Conservation (phyloP, 1,140 invertebrate genomes). For the Eubasilissa regina region DNA sequence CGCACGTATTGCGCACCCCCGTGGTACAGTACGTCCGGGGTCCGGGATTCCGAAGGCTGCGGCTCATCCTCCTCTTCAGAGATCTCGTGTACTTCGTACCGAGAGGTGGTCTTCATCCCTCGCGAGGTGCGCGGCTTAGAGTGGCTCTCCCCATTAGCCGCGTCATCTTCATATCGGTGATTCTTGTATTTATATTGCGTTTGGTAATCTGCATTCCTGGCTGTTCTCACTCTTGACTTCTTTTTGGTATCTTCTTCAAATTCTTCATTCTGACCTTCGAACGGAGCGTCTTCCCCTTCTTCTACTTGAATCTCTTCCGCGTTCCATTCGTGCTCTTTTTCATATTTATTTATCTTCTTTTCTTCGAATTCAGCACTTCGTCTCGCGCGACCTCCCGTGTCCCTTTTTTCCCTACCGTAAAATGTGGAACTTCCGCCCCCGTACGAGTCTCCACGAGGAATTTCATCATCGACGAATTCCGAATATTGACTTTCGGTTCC, state of each 20-base stretch:
- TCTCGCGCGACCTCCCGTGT: conserved; percentile 18
- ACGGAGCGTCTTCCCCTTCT: conserved; percentile 52
- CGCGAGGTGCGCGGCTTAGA: conserved; percentile 55
- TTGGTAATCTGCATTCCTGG: conserved; percentile 13
- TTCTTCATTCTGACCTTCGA: conserved; percentile 16
- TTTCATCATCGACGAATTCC: conserved; percentile 50
- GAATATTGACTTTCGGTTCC: conserved; percentile 35
- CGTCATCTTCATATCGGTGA: conserved; percentile 62
- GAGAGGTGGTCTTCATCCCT: conserved; percentile 67
- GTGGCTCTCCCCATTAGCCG: conserved; percentile 59
- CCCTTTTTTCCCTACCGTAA: conserved; percentile 40
- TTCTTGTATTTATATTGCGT: conserved; percentile 62
- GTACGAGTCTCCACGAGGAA: not conserved
- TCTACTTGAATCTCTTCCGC: conserved; percentile 65
- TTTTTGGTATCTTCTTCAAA: conserved; percentile 49
- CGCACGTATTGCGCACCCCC: conserved; percentile 51
- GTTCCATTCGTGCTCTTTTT: conserved; percentile 66
- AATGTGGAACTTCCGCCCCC: not conserved
- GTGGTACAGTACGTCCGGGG: conserved; percentile 42
- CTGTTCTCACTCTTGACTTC: conserved; percentile 61
- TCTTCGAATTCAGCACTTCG: conserved; percentile 62
- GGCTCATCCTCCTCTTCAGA: conserved; percentile 67
- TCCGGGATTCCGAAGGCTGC: conserved; percentile 59
- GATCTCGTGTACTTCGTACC: conserved; percentile 71
- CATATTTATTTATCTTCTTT: conserved; percentile 64